Evolutionary conservation across 2,113 vertebrate species (phyloP), one percentile per base, ranked within the genome.

Genomic region (Corvus hawaiiensis): DNA sequence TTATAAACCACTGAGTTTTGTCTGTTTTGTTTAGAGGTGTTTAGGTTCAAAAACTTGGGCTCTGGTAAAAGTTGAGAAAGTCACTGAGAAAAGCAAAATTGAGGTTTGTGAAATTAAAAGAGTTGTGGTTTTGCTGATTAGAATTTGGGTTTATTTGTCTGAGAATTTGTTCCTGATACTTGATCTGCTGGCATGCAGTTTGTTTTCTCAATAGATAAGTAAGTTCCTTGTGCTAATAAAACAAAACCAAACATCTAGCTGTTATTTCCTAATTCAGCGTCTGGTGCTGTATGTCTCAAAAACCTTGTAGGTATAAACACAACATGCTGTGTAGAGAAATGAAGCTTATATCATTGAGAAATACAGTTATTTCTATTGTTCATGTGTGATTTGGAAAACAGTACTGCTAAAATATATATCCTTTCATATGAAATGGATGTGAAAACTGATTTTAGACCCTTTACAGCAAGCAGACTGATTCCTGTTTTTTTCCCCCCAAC

Each of bases 211-310:
- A 62, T 54, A 78, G 18, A 54, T 88, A 77, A 93, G 59, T 66
- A 90, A 89, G 28, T 69, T 77, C 67, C 64, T 58, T 90, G 14
- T 85, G 61, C 44, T 75, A 93, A 87, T 95, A 84, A 95, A 95
- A 28, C 20, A 75, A 88, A 95, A 68, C 28, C 72, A 52, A 88
- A 56, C 49, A 85, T 68, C 18, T 51, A 62, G 26, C 41, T 86
- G 91, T 41, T 84, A 26, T 90, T 96, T 95, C 68, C 61, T 75
- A 54, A 67, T 22, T 74, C 30, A 30, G 0, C 69, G 24, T 67
- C 22, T 80, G 88, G 44, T 43, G 11, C 73, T 48, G 11, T 90
- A 30, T 35, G 14, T 77, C 55, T 91, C 1, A 1, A 87, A 92
- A 89, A 44, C 30, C 23, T 71, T 54, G 12, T n/a, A 52, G 32